phyloP scores from a whole-genome alignment of 2,888 invertebrate species.

The Allygus modestus region DNA sequence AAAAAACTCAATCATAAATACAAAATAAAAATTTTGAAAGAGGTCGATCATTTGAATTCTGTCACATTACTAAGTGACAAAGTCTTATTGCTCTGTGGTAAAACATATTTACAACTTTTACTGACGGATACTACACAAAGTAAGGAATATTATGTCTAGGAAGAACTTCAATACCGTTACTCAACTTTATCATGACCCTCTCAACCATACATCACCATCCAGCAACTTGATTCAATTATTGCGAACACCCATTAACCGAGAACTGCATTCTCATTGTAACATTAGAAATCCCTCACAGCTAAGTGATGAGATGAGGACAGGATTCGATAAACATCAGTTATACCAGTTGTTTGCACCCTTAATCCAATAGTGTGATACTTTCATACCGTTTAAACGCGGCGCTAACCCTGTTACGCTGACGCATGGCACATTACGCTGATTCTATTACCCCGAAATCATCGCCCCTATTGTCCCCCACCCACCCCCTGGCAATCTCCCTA shows the following conservation, averaged over 20 bases:
- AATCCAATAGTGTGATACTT: conserved; percentile 49
- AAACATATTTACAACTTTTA: too few relatives aligned
- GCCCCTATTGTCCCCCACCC: conserved; percentile 21
- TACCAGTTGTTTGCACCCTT: conserved; percentile 38
- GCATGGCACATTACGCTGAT: conserved; percentile 44
- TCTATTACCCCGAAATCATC: conserved; percentile 32
- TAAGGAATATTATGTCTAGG: too few relatives aligned
- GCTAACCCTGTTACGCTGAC: conserved; percentile 43
- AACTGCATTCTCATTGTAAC: conserved; percentile 29
- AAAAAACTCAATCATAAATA: too few relatives aligned
- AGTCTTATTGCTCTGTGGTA: too few relatives aligned
- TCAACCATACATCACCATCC: not conserved
- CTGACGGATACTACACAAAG: too few relatives aligned
- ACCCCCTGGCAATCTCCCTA: not conserved
- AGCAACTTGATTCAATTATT: not conserved
- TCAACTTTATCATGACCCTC: not conserved
- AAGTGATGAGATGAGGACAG: not conserved
- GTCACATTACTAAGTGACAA: too few relatives aligned
- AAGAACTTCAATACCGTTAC: too few relatives aligned
- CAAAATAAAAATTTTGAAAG: too few relatives aligned
- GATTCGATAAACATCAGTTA: conserved; percentile 32
- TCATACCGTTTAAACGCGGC: conserved; percentile 39
- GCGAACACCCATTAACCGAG: not conserved
- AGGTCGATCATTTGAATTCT: too few relatives aligned
- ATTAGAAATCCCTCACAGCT: conserved; percentile 3